Percentiles rank a stretch among this genome's conserved stretches.
Conservation (phyloP, 2,797 vertebrate species). For the Acanthurus tractus region DNA sequence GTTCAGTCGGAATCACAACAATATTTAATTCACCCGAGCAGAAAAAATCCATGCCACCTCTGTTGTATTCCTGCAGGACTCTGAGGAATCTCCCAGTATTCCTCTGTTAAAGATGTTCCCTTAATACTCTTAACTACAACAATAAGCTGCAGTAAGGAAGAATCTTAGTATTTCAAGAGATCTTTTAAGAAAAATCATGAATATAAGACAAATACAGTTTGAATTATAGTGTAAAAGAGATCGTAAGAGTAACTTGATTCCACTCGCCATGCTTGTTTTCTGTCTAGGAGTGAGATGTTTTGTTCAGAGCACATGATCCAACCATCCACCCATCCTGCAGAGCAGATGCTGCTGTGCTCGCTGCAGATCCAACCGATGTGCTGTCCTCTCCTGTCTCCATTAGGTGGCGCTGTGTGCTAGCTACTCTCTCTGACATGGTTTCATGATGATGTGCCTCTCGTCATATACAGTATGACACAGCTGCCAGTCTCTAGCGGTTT, state of each 20-base stretch:
- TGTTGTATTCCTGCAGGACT: neutral
- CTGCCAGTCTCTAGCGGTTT: slow-evolving; percentile 46
- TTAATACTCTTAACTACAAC: neutral
- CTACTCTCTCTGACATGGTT: slow-evolving; percentile 40
- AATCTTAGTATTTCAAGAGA: neutral
- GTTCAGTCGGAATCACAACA: neutral
- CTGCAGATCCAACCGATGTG: slow-evolving; percentile 9
- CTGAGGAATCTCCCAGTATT: neutral
- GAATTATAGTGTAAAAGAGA: neutral
- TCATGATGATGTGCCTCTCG: slow-evolving; percentile 25
- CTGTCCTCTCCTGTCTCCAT: slow-evolving; percentile 58
- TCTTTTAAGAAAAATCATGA: neutral
- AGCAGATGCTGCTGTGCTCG: neutral
- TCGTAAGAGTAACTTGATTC: neutral
- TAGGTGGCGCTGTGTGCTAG: slow-evolving; percentile 81
- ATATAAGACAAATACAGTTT: neutral
- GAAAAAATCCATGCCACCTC: neutral
- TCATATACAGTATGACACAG: slow-evolving; percentile 61
- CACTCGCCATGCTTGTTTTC: neutral
- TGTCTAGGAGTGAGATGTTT: neutral
- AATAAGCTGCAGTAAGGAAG: neutral
- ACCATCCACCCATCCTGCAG: neutral
- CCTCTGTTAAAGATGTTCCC: neutral
- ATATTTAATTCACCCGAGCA: neutral
- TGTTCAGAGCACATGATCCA: neutral